Evolutionary conservation across 2,888 invertebrate genomes (phyloP).

Genomic region (Steinernema carpocapsae): DNA sequence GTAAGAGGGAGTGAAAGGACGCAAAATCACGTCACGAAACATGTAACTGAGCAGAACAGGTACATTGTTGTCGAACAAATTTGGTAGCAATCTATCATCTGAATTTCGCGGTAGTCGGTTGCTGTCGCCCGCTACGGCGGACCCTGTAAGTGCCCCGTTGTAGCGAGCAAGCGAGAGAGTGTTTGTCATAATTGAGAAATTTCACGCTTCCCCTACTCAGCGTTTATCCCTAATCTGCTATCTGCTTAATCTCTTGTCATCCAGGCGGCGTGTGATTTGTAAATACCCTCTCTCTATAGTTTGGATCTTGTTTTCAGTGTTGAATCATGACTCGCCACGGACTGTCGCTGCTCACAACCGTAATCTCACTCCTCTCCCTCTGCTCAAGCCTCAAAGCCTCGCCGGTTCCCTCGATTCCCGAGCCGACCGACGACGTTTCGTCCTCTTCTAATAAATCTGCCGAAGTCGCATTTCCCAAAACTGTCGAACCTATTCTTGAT

Average conservation of each 20-base stretch:
- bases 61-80: conserved; percentile 27
- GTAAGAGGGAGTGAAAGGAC: conserved; percentile 17
- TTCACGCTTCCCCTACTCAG: background rate
- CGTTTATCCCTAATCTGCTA: background rate
- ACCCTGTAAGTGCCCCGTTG: background rate
- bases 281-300: background rate
- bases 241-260: background rate
- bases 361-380: background rate
- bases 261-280: background rate
- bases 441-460: background rate
- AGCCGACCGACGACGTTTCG: background rate
- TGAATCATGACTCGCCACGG: background rate
- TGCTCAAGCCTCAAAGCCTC: background rate
- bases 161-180: background rate
- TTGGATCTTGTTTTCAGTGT: conserved; percentile 8
- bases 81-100: conserved; percentile 24
- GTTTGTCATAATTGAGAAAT: background rate
- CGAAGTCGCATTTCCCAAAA: conserved; percentile 1
- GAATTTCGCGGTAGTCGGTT: conserved; percentile 21
- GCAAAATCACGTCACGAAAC: conserved; percentile 27
- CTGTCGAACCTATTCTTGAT: background rate
- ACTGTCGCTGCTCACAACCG: background rate
- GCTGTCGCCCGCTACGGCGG: background rate
- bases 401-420: background rate
- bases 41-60: conserved; percentile 31